Conservation (phyloP, 2,888 invertebrate species). For the Campaea margaritaria region DNA sequence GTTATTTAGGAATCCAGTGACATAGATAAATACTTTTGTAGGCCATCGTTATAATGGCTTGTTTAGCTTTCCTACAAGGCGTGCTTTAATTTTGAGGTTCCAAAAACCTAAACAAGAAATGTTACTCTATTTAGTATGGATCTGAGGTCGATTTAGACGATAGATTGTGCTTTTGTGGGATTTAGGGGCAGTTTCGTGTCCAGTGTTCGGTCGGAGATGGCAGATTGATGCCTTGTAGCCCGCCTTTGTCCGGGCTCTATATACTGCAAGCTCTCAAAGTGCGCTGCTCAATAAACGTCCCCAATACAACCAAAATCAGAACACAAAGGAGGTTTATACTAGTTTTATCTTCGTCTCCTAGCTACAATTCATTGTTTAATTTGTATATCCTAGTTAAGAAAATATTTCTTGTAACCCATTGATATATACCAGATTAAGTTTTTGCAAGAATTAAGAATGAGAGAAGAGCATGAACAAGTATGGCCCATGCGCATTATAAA, state of each 20-base stretch:
- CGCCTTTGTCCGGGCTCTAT: slow-evolving; percentile 41
- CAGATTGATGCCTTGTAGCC: slow-evolving; percentile 51
- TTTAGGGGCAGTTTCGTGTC: slow-evolving; percentile 41
- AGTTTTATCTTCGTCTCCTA: no score
- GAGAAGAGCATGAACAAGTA: no score
- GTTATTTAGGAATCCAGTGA: slow-evolving; percentile 12
- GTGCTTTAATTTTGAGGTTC: no score
- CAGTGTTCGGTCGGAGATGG: slow-evolving; percentile 48
- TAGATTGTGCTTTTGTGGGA: slow-evolving; percentile 35
- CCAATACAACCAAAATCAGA: slow-evolving; percentile 11
- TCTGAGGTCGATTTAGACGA: slow-evolving; percentile 13
- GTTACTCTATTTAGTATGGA: slow-evolving; percentile 9
- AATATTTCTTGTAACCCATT: neutral
- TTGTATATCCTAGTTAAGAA: no score
- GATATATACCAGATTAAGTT: neutral
- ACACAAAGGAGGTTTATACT: slow-evolving; percentile 4
- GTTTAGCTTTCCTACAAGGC: neutral
- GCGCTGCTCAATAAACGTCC: slow-evolving; percentile 14
- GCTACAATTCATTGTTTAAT: no score
- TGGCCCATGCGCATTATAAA: slow-evolving; percentile 3
- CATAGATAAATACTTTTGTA: neutral
- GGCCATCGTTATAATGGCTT: neutral
- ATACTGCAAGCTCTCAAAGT: slow-evolving; percentile 36
- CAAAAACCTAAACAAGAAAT: slow-evolving; percentile 7
- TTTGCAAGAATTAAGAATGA: slow-evolving; percentile 1